Percentiles rank a stretch among this genome's conserved stretches.
phyloP scores from a whole-genome alignment of 2,113 vertebrate species.

The Mungos mungo region DNA sequence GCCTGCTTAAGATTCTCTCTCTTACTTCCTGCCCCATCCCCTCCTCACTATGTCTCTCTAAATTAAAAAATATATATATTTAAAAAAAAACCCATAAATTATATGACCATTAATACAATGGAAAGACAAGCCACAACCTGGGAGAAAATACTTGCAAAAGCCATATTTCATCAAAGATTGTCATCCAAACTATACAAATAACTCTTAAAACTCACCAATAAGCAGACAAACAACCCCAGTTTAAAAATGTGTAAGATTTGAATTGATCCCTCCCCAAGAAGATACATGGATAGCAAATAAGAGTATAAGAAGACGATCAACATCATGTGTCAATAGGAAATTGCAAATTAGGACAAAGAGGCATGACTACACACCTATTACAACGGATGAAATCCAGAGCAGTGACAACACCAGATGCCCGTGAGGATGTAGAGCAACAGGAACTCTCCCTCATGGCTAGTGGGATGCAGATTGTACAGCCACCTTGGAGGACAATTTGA shows the following conservation, averaged over 20 bases:
- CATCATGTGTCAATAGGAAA: background rate
- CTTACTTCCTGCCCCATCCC: too few species aligned
- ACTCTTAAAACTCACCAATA: constrained; percentile 25
- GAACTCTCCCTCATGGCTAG: background rate
- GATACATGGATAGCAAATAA: background rate
- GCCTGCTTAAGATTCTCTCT: too few species aligned
- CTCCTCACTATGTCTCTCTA: too few species aligned
- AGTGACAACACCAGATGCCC: background rate
- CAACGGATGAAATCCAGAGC: background rate
- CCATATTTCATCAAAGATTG: background rate
- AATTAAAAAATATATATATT: too few species aligned
- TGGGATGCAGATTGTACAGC: background rate
- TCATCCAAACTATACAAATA: background rate
- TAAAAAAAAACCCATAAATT: background rate
- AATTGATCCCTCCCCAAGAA: background rate
- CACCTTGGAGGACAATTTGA: background rate
- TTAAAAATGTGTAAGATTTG: background rate
- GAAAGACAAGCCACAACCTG: background rate
- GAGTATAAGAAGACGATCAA: background rate
- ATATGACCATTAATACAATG: background rate
- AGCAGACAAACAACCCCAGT: background rate
- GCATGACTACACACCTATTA: background rate
- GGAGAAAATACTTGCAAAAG: background rate
- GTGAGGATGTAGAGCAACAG: background rate
- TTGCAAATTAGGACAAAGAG: background rate